Evolutionary conservation across 1,140 invertebrate genomes (phyloP).

Genomic region (Calosoma granatense): DNA sequence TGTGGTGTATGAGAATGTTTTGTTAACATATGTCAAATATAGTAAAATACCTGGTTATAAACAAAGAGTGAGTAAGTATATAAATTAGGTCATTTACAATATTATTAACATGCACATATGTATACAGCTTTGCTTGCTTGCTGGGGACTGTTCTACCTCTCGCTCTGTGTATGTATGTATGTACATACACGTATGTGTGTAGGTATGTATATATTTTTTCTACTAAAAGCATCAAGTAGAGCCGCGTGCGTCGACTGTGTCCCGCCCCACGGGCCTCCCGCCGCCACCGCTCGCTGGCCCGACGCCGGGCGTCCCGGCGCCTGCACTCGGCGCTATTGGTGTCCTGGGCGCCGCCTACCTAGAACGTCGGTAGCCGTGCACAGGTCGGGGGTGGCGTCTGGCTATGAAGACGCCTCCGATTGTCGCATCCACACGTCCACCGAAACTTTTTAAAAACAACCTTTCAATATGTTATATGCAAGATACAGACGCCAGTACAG

Average conservation of each 20-base stretch:
- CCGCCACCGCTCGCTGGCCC: not conserved
- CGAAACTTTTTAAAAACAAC: not conserved
- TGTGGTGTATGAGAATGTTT: too few relatives aligned
- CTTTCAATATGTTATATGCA: not conserved
- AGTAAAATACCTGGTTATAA: too few relatives aligned
- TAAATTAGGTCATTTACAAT: too few relatives aligned
- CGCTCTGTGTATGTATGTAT: too few relatives aligned
- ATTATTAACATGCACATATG: too few relatives aligned
- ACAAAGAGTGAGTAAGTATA: too few relatives aligned
- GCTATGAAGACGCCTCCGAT: not conserved
- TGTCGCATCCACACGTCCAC: not conserved
- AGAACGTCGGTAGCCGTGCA: not conserved
- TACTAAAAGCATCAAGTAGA: not conserved
- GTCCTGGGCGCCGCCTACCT: conserved; percentile 11
- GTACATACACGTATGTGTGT: too few relatives aligned
- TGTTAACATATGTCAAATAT: too few relatives aligned
- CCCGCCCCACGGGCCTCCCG: not conserved
- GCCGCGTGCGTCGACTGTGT: not conserved
- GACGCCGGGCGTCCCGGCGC: not conserved
- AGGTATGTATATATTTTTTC: not conserved
- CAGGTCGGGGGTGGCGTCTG: conserved; percentile 3
- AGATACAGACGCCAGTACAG: not conserved
- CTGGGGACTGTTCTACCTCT: too few relatives aligned
- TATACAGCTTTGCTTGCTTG: too few relatives aligned
- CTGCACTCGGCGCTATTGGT: conserved; percentile 9